Percentiles rank a stretch among this genome's conserved stretches.
Evolutionary conservation across 2,113 vertebrate species (phyloP).

Genomic region (Rhombomys opimus): DNA sequence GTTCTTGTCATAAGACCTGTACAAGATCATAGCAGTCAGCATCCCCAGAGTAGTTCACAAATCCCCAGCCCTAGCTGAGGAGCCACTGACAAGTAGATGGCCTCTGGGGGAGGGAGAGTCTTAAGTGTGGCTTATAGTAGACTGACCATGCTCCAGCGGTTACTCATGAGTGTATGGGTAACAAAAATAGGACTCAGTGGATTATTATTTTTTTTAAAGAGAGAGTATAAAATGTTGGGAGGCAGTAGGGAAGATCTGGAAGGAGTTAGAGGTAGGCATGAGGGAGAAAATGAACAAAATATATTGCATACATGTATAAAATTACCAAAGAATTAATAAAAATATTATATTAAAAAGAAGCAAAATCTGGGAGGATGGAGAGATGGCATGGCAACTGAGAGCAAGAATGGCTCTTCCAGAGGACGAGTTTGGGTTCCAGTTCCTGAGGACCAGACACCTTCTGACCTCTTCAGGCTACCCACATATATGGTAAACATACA

Average conservation of each 20-base stretch:
- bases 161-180: not conserved
- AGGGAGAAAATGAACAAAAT: not conserved
- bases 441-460: not conserved
- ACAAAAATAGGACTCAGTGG: not conserved
- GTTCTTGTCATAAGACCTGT: not conserved
- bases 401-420: not conserved
- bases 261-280: not conserved
- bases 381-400: not conserved
- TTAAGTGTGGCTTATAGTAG: not conserved
- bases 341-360: not conserved
- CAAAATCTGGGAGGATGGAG: not conserved
- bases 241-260: not conserved
- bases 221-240: not conserved
- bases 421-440: not conserved
- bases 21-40: not conserved
- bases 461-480: not conserved
- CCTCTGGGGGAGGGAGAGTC: not conserved
- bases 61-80: not conserved
- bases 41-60: not conserved
- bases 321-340: not conserved
- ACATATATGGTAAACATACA: not conserved
- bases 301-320: not conserved
- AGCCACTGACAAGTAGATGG: not conserved
- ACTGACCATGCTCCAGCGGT: not conserved
- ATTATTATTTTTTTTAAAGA: not conserved